Percentiles rank a stretch among this genome's conserved stretches.
Evolutionary conservation across 2,888 invertebrate species (phyloP).

Genomic region (Hymenopus coronatus): DNA sequence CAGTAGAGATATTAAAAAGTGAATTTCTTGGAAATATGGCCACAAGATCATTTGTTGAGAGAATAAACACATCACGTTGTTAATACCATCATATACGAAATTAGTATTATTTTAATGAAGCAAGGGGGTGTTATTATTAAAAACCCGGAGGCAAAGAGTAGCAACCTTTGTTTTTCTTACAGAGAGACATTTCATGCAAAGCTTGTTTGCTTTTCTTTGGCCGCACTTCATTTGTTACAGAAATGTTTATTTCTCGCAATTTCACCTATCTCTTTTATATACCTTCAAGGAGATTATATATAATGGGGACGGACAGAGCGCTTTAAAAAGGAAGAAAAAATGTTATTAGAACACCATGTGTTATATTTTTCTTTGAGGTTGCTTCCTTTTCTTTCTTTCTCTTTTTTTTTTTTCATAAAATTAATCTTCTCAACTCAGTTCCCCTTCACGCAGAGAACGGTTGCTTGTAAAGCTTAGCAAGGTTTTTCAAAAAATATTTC

Average conservation of each 20-base stretch:
- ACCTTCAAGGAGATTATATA: neutral
- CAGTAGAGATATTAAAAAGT: too few species aligned
- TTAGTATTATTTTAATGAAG: neutral
- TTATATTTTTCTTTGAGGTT: neutral
- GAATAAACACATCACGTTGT: neutral
- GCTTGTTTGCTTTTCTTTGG: neutral
- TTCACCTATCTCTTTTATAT: neutral
- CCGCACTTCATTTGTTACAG: neutral
- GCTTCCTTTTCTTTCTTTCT: neutral
- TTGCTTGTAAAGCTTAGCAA: neutral
- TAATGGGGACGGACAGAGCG: neutral
- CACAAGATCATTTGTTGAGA: neutral
- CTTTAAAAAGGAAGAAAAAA: neutral
- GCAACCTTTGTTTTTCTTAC: neutral
- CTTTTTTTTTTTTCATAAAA: neutral
- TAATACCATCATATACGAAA: neutral
- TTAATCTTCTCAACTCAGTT: neutral
- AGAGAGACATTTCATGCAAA: neutral
- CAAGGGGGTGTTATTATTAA: neutral
- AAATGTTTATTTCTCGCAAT: neutral
- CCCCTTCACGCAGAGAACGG: neutral
- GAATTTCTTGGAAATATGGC: too few species aligned
- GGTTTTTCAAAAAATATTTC: neutral
- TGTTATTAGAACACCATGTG: neutral
- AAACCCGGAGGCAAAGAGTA: neutral